A percentile compares a stretch with the other conserved stretches of the same genome.
Conservation (phyloP, 1,140 invertebrate genomes). For the Episyrphus balteatus region DNA sequence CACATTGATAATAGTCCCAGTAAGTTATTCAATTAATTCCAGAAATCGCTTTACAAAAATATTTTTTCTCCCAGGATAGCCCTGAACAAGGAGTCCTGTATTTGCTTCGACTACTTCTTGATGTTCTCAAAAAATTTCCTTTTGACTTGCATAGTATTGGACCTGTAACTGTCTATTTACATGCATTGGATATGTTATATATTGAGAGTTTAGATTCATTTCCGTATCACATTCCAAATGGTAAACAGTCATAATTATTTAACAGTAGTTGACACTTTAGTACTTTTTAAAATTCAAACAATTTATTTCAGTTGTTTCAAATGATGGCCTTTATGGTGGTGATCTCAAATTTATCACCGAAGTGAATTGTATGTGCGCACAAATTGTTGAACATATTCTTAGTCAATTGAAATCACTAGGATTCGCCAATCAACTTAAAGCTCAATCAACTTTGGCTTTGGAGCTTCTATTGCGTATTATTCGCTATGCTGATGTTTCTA, state of each 20-base stretch:
- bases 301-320: slow-evolving; percentile 61
- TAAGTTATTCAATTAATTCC: slow-evolving; percentile 39
- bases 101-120: slow-evolving; percentile 61
- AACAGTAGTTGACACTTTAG: not conserved
- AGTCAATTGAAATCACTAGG: slow-evolving; percentile 56
- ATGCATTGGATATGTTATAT: slow-evolving; percentile 32
- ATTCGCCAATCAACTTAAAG: slow-evolving; percentile 44
- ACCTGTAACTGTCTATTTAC: slow-evolving; percentile 52
- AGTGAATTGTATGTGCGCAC: slow-evolving; percentile 65
- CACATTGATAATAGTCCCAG: slow-evolving; percentile 73
- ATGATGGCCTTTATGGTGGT: slow-evolving; percentile 83
- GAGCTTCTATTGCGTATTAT: slow-evolving; percentile 65
- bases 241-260: slow-evolving; percentile 10
- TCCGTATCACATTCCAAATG: slow-evolving; percentile 29
- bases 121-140: slow-evolving; percentile 55
- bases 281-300: not conserved
- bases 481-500: slow-evolving; percentile 54
- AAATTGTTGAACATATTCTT: slow-evolving; percentile 68
- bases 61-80: slow-evolving; percentile 52
- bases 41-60: slow-evolving; percentile 3
- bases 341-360: slow-evolving; percentile 76
- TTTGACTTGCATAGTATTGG: slow-evolving; percentile 48
- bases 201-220: slow-evolving; percentile 25
- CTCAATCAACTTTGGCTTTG: slow-evolving; percentile 56
- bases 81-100: slow-evolving; percentile 74